phyloP scores from a whole-genome alignment of 2,113 vertebrate species.

The Sebastes schlegelii region DNA sequence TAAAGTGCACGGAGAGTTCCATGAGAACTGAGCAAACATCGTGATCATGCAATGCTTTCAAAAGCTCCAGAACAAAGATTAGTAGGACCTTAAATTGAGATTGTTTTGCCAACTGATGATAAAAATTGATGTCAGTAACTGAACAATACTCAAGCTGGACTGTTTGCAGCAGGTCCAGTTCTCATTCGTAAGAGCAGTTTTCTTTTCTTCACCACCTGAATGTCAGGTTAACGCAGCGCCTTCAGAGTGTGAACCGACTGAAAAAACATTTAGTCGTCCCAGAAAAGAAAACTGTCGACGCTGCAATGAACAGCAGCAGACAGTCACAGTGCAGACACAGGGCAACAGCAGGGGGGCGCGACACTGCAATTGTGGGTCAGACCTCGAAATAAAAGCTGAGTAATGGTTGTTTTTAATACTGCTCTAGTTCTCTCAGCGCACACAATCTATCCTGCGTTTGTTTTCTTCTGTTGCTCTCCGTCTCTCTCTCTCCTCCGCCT shows the following conservation, averaged over 20 bases:
- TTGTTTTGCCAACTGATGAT: not conserved
- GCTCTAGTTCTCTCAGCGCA: not conserved
- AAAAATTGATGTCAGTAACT: not conserved
- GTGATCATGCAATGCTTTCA: not conserved
- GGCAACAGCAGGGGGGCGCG: not conserved
- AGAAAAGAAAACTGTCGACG: not conserved
- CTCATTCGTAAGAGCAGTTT: not conserved
- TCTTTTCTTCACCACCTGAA: too few relatives aligned
- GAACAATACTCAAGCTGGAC: too few relatives aligned
- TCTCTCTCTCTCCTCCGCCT: not conserved
- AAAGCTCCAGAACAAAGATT: not conserved
- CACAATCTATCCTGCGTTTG: not conserved
- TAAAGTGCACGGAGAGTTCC: not conserved
- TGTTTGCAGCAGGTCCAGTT: not conserved
- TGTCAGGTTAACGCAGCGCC: not conserved
- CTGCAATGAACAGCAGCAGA: not conserved
- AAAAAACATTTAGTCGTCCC: not conserved
- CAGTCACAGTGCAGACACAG: not conserved
- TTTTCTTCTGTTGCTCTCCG: not conserved
- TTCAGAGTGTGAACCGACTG: not conserved
- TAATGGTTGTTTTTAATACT: slow-evolving; percentile 9
- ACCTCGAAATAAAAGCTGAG: slow-evolving; percentile 14
- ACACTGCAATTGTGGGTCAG: slow-evolving; percentile 19
- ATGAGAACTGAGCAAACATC: not conserved
- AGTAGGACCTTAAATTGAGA: not conserved